Percentiles rank a stretch among this genome's conserved stretches.
These are phyloP conservation scores for Cromileptes altivelis DNA, from an alignment of 2,113 vertebrate species.

Conservation along the genomic window DNA sequence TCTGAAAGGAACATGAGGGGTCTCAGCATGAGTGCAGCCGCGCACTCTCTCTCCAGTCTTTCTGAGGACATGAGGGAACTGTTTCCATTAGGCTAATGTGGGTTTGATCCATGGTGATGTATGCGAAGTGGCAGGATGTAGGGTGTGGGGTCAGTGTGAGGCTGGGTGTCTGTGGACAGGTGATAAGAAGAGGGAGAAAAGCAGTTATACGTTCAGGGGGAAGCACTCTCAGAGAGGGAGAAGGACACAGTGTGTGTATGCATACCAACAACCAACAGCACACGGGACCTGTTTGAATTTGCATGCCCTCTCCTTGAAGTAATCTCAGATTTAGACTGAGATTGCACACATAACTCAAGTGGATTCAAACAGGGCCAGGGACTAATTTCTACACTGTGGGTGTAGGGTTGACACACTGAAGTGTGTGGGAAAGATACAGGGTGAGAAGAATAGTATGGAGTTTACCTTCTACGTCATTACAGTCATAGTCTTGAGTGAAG, in stretches of 20 bases:
- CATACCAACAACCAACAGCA: conserved; percentile 66
- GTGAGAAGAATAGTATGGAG: conserved; percentile 71
- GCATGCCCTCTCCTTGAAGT: conserved; percentile 74
- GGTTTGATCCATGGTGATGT: conserved; percentile 70
- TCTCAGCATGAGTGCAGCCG: conserved; percentile 50
- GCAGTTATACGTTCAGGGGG: conserved; percentile 36
- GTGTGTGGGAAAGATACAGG: conserved; percentile 58
- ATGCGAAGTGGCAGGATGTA: conserved; percentile 68
- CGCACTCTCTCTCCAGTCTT: conserved; percentile 39
- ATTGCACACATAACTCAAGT: conserved; percentile 52
- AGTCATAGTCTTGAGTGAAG: conserved; percentile 85
- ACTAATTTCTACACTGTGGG: conserved; percentile 57
- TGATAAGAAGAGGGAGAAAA: conserved; percentile 59
- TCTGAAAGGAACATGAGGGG: conserved; percentile 63
- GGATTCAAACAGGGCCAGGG: conserved; percentile 68
- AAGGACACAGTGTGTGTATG: conserved; percentile 61
- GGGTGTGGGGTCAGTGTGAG: conserved; percentile 62
- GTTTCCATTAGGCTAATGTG: conserved; percentile 76
- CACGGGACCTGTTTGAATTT: conserved; percentile 74
- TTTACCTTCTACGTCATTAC: conserved; percentile 87
- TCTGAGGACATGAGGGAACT: conserved; percentile 67
- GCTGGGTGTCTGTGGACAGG: conserved; percentile 66
- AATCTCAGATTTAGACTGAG: conserved; percentile 57
- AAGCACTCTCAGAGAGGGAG: conserved; percentile 49
- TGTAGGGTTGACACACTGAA: conserved; percentile 52